These are phyloP conservation scores for Scaptomyza tumidula DNA, from an alignment of 2,888 invertebrate species.

Conservation along the genomic window DNA sequence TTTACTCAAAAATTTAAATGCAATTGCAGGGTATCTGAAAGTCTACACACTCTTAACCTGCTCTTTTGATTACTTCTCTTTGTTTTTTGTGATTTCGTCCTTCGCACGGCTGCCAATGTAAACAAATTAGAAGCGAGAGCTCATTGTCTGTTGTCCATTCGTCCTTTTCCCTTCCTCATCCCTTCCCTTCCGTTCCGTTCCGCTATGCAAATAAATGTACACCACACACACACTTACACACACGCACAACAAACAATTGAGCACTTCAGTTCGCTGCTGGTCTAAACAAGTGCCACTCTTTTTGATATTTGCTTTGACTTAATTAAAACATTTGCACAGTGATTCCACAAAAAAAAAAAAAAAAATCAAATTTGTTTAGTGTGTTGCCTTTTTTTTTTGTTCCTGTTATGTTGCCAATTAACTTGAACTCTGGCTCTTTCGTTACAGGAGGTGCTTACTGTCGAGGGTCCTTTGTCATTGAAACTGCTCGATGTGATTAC, in stretches of 20 bases:
- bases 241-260: slow-evolving; percentile 58
- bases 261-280: slow-evolving; percentile 57
- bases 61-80: slow-evolving; percentile 1
- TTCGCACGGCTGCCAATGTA: slow-evolving; percentile 64
- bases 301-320: slow-evolving; percentile 78
- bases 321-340: slow-evolving; percentile 80
- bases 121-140: slow-evolving; percentile 73
- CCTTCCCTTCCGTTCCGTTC: slow-evolving; percentile 49
- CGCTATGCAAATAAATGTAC: slow-evolving; percentile 70
- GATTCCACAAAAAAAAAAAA: slow-evolving; percentile 46
- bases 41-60: not conserved
- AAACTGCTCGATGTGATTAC: slow-evolving; percentile 84
- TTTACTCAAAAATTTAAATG: too few relatives aligned
- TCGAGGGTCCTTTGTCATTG: slow-evolving; percentile 78
- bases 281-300: slow-evolving; percentile 69
- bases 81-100: slow-evolving; percentile 29
- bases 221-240: slow-evolving; percentile 38
- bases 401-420: slow-evolving; percentile 65
- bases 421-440: slow-evolving; percentile 31
- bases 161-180: not conserved
- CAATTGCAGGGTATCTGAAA: slow-evolving; percentile 16
- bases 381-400: slow-evolving; percentile 30
- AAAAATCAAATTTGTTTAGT: slow-evolving; percentile 8
- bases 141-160: slow-evolving; percentile 42
- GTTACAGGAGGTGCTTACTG: slow-evolving; percentile 82